A percentile compares a stretch with the other conserved stretches of the same genome.
Conservation (phyloP, 1,140 invertebrate genomes). For the Geopemphigus sp. region DNA sequence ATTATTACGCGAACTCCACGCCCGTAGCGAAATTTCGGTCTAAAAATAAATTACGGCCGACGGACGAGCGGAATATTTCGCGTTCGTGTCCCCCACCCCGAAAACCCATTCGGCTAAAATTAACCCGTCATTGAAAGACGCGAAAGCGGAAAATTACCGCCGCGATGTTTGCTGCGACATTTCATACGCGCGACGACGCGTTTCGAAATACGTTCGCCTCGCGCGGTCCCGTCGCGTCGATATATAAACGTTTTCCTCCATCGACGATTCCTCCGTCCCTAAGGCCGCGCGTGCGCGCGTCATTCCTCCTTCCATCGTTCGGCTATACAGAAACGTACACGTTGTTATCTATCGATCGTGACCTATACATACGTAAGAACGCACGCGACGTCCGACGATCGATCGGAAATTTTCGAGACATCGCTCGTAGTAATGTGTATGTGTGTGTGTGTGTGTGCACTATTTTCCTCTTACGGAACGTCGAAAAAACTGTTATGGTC, state of each 20-base stretch:
- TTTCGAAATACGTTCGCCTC: neutral
- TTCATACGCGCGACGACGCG: neutral
- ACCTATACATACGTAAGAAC: neutral
- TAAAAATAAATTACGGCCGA: constrained; percentile 44
- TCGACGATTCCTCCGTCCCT: too few species aligned
- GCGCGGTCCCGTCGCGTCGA: neutral
- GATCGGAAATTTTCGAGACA: neutral
- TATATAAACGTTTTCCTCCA: too few species aligned
- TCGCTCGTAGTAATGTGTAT: neutral
- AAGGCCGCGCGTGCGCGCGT: too few species aligned
- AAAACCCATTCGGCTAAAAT: constrained; percentile 26
- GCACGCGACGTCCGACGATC: neutral
- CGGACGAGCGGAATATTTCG: constrained; percentile 36
- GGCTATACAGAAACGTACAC: neutral
- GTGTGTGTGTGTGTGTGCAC: too few species aligned
- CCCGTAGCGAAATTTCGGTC: neutral
- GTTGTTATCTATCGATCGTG: neutral
- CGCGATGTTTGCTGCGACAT: neutral
- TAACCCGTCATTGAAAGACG: constrained; percentile 40
- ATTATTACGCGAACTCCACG: neutral
- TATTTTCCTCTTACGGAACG: too few species aligned
- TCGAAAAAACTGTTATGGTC: too few species aligned
- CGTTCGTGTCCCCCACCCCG: neutral
- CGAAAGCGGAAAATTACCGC: constrained; percentile 13
- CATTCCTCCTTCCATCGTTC: too few species aligned